These are phyloP conservation scores for Caracal caracal DNA, from an alignment of 2,113 vertebrate species.

Conservation along the genomic window DNA sequence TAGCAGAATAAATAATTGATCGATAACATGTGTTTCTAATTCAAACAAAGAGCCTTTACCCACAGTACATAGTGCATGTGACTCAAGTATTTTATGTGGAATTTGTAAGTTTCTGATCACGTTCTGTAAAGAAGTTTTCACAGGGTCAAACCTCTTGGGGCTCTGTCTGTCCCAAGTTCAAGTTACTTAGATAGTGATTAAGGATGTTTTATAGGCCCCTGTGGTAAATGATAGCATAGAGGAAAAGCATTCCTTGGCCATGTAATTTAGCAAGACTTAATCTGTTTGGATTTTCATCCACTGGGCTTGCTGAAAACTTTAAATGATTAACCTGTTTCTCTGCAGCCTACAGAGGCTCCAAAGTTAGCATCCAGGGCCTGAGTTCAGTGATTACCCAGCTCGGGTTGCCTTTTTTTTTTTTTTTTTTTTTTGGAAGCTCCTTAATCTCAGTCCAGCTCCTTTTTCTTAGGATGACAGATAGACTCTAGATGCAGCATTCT, in stretches of 20 bases:
- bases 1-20: conserved; percentile 26
- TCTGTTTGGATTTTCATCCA: conserved; percentile 52
- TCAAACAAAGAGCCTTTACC: background rate
- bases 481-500: background rate
- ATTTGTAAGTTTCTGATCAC: conserved; percentile 34
- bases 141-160: background rate
- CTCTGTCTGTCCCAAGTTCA: conserved; percentile 41
- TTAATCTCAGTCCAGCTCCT: background rate
- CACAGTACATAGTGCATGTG: background rate
- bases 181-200: conserved; percentile 56
- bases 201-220: conserved; percentile 5
- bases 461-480: background rate
- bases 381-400: background rate
- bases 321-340: conserved; percentile 36
- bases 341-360: background rate
- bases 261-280: conserved; percentile 13
- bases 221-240: background rate
- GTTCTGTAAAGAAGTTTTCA: conserved; percentile 29
- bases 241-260: background rate
- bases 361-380: background rate
- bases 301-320: background rate
- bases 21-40: conserved; percentile 51
- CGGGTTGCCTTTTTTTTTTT: background rate
- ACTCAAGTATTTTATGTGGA: background rate
- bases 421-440: background rate